A percentile compares a stretch with the other conserved stretches of the same genome.
These are phyloP conservation scores for Characodon lateralis DNA, from an alignment of 2,797 vertebrate species.

Conservation along the genomic window DNA sequence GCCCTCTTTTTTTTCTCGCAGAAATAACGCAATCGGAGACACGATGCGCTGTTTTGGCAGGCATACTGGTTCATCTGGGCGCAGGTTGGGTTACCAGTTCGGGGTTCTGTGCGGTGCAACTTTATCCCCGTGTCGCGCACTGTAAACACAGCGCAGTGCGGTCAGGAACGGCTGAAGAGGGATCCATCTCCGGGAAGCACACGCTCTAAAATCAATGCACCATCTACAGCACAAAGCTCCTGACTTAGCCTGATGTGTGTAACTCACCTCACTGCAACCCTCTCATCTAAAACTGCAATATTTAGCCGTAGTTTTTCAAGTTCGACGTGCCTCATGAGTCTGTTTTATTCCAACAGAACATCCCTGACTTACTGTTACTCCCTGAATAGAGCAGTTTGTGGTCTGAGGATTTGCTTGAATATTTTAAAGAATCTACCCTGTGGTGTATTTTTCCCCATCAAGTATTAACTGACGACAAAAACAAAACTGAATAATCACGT, in stretches of 20 bases:
- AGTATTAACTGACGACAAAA: background rate
- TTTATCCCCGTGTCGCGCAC: conserved; percentile 64
- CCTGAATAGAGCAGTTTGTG: background rate
- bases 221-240: background rate
- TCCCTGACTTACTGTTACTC: background rate
- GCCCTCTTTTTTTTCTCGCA: background rate
- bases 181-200: conserved; percentile 46
- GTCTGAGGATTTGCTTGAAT: background rate
- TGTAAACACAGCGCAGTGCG: conserved; percentile 79
- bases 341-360: background rate
- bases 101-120: conserved; percentile 58
- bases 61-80: background rate
- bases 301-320: background rate
- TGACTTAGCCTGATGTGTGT: background rate
- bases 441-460: background rate
- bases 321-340: background rate
- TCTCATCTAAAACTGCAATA: background rate
- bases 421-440: background rate
- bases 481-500: background rate
- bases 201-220: conserved; percentile 8
- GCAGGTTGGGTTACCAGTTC: conserved; percentile 9
- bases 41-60: background rate
- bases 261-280: background rate
- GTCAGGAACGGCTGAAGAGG: conserved; percentile 58
- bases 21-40: conserved; percentile 5